Conservation (phyloP, 2,113 vertebrate genomes). For the Dissostichus mawsoni region DNA sequence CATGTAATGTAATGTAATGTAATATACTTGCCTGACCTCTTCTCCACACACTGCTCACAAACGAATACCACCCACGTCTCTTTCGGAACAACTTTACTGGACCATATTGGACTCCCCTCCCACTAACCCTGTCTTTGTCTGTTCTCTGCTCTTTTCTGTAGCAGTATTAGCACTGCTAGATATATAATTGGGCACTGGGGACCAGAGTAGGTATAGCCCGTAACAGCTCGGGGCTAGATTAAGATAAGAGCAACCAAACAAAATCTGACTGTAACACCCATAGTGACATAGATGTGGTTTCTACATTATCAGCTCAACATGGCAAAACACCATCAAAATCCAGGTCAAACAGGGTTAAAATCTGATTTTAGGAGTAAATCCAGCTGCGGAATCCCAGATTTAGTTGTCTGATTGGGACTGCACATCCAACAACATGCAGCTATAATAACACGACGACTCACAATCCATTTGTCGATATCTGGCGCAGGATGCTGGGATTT, state of each 20-base stretch:
- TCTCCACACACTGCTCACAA: neutral
- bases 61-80: too few species aligned
- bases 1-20: too few species aligned
- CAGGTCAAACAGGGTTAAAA: conserved; percentile 57
- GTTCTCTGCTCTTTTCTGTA: conserved; percentile 28
- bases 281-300: conserved; percentile 40
- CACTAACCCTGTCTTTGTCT: conserved; percentile 20
- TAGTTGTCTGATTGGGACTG: conserved; percentile 28
- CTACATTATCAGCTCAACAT: conserved; percentile 34
- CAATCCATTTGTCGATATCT: conserved; percentile 61
- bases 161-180: conserved; percentile 26
- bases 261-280: conserved; percentile 55
- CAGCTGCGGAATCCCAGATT: conserved; percentile 45
- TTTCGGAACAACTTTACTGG: neutral
- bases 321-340: conserved; percentile 47
- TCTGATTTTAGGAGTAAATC: conserved; percentile 51
- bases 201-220: conserved; percentile 37
- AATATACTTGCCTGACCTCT: too few species aligned
- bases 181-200: conserved; percentile 58
- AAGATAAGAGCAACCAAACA: conserved; percentile 47
- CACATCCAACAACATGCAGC: conserved; percentile 33
- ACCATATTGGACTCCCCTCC: conserved; percentile 13
- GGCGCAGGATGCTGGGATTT: conserved; percentile 34
- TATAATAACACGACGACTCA: conserved; percentile 33
- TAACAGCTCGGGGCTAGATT: conserved; percentile 47